Evolutionary conservation across 2,888 invertebrate genomes (phyloP).

Genomic region (Pomacea canaliculata): DNA sequence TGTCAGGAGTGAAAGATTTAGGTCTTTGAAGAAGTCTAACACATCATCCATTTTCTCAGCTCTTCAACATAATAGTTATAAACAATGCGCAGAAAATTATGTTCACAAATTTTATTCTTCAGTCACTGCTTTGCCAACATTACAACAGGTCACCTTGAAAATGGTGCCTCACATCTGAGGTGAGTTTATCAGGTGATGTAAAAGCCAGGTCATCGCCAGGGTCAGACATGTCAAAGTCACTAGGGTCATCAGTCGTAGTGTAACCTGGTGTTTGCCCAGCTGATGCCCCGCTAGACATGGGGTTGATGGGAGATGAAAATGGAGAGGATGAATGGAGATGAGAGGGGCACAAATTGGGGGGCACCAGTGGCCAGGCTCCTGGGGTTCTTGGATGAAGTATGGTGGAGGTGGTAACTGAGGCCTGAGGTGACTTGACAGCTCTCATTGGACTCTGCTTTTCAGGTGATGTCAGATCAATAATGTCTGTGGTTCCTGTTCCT

Average conservation of each 20-base stretch:
- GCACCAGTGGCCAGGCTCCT: neutral
- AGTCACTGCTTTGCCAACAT: neutral
- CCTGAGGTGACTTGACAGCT: neutral
- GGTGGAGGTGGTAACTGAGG: neutral
- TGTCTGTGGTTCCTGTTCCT: neutral
- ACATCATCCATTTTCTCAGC: no score
- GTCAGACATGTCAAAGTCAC: conserved; percentile 24
- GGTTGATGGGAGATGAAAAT: conserved; percentile 18
- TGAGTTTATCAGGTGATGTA: conserved; percentile 19
- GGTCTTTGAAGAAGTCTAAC: no score
- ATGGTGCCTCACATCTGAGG: conserved; percentile 21
- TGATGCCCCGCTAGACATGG: conserved; percentile 7
- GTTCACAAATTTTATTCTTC: neutral
- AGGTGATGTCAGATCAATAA: neutral
- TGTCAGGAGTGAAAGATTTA: no score
- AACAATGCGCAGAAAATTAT: neutral
- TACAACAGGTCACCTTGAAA: conserved; percentile 17
- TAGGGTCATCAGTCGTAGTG: conserved; percentile 2
- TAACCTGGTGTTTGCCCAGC: conserved; percentile 5
- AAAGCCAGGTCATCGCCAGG: conserved; percentile 16
- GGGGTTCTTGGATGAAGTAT: neutral
- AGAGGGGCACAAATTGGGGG: neutral
- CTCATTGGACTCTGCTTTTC: neutral
- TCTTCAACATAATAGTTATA: no score
- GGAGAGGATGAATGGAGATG: conserved; percentile 11